A percentile compares a stretch with the other conserved stretches of the same genome.
phyloP scores from a whole-genome alignment of 2,113 vertebrate species.

The Apaloderma vittatum region DNA sequence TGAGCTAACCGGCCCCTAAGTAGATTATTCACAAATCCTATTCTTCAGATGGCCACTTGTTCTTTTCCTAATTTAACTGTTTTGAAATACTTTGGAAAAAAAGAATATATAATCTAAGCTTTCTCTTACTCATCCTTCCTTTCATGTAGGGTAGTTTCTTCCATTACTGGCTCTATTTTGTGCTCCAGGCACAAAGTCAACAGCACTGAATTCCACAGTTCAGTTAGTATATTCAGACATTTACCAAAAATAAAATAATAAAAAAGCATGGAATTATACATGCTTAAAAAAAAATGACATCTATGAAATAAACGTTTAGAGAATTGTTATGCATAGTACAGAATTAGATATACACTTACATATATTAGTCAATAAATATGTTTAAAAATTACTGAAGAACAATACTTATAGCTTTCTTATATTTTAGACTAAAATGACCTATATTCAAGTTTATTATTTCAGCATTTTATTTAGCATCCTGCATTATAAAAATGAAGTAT shows the following conservation, averaged over 20 bases:
- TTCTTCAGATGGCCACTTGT: constrained; percentile 21
- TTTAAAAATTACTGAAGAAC: not conserved
- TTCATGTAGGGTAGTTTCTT: constrained; percentile 27
- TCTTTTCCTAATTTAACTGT: constrained; percentile 13
- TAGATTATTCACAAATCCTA: constrained; percentile 26
- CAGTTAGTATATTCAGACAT: constrained; percentile 46
- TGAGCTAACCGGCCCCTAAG: too few species aligned
- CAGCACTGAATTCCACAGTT: constrained; percentile 58
- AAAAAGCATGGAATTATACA: not conserved
- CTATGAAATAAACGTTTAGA: constrained; percentile 28
- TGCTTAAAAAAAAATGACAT: not conserved
- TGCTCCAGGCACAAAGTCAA: not conserved
- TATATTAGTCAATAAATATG: not conserved
- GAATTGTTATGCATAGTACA: not conserved
- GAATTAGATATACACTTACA: not conserved
- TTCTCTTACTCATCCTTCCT: not conserved
- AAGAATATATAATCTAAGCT: not conserved
- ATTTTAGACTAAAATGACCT: not conserved
- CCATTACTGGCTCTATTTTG: not conserved
- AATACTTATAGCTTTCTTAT: not conserved
- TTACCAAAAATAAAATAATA: constrained; percentile 12
- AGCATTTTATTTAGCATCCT: not conserved
- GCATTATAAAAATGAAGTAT: not conserved
- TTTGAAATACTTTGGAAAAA: constrained; percentile 32
- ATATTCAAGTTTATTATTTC: constrained; percentile 15